Percentiles rank a stretch among this genome's conserved stretches.
Evolutionary conservation across 2,113 vertebrate species (phyloP).

Genomic region (Eptesicus fuscus): DNA sequence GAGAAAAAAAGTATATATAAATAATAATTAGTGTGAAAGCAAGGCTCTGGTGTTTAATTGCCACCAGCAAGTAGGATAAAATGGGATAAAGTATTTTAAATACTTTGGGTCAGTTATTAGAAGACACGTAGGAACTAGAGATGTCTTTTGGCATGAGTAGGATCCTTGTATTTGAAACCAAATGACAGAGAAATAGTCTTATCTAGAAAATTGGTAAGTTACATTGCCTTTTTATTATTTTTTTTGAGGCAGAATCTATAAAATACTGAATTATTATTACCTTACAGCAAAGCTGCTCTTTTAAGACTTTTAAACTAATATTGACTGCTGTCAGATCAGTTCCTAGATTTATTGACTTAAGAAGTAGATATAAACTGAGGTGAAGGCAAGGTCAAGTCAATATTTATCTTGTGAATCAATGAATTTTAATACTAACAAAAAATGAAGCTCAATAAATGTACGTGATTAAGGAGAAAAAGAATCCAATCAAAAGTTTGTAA

Average conservation of each 20-base stretch:
- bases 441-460: constrained; percentile 78
- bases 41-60: constrained; percentile 39
- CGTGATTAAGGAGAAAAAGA: constrained; percentile 63
- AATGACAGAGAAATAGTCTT: constrained; percentile 38
- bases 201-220: constrained; percentile 28
- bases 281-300: constrained; percentile 77
- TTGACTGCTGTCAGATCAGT: constrained; percentile 85
- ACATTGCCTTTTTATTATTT: constrained; percentile 46
- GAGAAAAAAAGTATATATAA: background rate
- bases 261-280: constrained; percentile 72
- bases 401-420: constrained; percentile 85
- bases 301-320: constrained; percentile 82
- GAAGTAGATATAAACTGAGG: constrained; percentile 83
- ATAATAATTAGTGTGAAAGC: constrained; percentile 59
- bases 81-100: constrained; percentile 39
- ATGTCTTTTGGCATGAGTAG: background rate
- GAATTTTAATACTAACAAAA: constrained; percentile 82
- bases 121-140: constrained; percentile 46
- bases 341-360: constrained; percentile 83
- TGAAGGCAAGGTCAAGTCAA: constrained; percentile 83
- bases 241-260: constrained; percentile 70
- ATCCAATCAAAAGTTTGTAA: constrained; percentile 70
- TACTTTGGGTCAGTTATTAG: constrained; percentile 46
- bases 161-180: background rate
- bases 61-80: constrained; percentile 30